Base-by-base conservation (phyloP, 2,797 vertebrate species). In the Oreonectes daqikongensis region DNA sequence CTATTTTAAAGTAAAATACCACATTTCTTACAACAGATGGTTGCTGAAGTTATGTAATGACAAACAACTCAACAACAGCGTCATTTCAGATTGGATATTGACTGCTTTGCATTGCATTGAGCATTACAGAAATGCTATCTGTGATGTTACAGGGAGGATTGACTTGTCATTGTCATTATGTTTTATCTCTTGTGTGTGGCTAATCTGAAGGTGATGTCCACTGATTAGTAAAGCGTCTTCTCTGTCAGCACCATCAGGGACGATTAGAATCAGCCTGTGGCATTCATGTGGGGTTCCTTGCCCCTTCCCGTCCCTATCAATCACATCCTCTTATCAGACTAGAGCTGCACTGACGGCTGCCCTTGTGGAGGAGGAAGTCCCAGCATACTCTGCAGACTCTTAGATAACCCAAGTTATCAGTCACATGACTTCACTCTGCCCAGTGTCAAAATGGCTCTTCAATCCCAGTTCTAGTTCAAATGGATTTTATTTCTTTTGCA, bases 231-330 rank as follows among this genome's bases (percentile, higher is more conserved):
- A 75, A 63, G 38, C 69, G 52, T 73, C 50, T 48, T 61, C 48
- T 71, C 69, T 75, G 79, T 63, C 59, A 70, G 64, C 40, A 59
- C 73, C 44, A 79, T 84, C 73, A 77, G 53, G 50, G 44, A 28
- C 22, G 2, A 59, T 83, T 80, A 82, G 70, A 40, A 57, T 80
- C 82, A 81, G 71, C 64, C 78, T 30, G 28, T 67, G 67, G 70
- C 59, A 32, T 12, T 48, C 5, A 2, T 22, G 1, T n/a, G 28
- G 20, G 35, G 20, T 80, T 52, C 57, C 75, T 68, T 82, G n/a
- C 26, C 69, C 67, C 69, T 55, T 20, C n/a, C 71, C 30, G 59
- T 79, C 74, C 74, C 69, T 46, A 75, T 61, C 77, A 76, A 77
- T 73, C 71, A 73, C 59, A 50, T 44, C 63, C 44, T 71, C 24